These are phyloP conservation scores for Meloidogyne hapla DNA, from an alignment of 1,140 invertebrate genomes.

Conservation along the genomic window DNA sequence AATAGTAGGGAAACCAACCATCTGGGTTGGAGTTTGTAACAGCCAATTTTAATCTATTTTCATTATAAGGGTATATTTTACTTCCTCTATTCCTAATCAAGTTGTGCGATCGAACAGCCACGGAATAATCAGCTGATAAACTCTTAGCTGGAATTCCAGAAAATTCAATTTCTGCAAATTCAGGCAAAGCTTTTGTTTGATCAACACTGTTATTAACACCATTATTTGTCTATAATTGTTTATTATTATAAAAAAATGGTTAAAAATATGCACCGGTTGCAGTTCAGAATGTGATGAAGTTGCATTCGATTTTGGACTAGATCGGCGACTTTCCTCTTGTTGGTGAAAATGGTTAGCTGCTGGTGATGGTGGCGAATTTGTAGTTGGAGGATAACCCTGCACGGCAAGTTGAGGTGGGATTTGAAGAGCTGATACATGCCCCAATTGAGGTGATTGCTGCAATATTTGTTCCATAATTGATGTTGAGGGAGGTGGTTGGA, in stretches of 20 bases:
- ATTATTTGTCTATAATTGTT: not conserved
- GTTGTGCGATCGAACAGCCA: constrained; percentile 48
- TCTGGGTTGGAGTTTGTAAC: constrained; percentile 65
- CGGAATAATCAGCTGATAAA: constrained; percentile 52
- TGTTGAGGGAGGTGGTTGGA: not conserved
- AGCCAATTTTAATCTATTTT: constrained; percentile 57
- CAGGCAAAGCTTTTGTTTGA: not conserved
- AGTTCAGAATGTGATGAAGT: constrained; percentile 1
- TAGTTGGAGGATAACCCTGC: not conserved
- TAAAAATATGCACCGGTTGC: not conserved
- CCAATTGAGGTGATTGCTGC: not conserved
- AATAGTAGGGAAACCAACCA: constrained; percentile 8
- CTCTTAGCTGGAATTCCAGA: constrained; percentile 50
- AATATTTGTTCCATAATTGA: constrained; percentile 1
- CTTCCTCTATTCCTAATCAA: constrained; percentile 62
- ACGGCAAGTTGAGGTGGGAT: not conserved
- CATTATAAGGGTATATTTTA: constrained; percentile 27
- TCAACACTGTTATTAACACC: not conserved
- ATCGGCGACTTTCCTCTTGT: constrained; percentile 12
- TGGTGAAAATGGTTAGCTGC: not conserved
- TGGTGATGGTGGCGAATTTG: constrained; percentile 19
- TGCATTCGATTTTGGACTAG: constrained; percentile 27
- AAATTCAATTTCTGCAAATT: constrained; percentile 36
- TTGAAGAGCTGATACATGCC: too few species aligned
- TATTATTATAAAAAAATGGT: not conserved